Percentiles rank a stretch among this genome's conserved stretches.
Conservation (phyloP, 2,888 invertebrate species). For the Drosophila anomalata region DNA sequence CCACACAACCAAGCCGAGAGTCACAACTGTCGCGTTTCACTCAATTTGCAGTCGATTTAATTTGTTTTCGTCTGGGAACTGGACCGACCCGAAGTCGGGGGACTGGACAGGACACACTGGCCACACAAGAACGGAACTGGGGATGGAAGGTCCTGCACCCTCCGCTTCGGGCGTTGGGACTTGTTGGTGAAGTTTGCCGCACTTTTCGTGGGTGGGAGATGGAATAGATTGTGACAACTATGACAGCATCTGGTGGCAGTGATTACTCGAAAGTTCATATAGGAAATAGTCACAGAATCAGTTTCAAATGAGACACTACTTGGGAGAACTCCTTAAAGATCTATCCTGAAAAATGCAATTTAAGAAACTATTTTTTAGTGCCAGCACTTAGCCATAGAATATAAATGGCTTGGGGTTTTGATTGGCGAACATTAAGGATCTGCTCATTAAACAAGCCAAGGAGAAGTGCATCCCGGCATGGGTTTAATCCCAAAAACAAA, state of each 20-base stretch:
- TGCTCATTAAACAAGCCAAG: conserved; percentile 20
- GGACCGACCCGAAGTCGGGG: conserved; percentile 6
- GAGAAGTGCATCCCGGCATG: conserved; percentile 26
- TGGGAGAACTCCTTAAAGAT: neutral
- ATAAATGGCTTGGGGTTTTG: conserved; percentile 20
- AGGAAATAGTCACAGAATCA: conserved; percentile 1
- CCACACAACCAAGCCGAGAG: conserved; percentile 26
- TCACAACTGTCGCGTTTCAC: conserved; percentile 72
- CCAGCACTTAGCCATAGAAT: neutral
- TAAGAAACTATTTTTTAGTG: neutral
- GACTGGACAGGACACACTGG: conserved; percentile 7
- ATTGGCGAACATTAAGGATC: conserved; percentile 31
- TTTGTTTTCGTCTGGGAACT: conserved; percentile 66
- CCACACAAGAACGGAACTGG: neutral
- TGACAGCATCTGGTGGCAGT: conserved; percentile 20
- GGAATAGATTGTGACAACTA: conserved; percentile 27
- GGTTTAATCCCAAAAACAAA: conserved; percentile 22
- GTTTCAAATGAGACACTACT: neutral
- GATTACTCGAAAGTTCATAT: conserved; percentile 10
- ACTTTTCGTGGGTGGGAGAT: neutral
- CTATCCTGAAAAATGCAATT: neutral
- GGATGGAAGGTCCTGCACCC: too few relatives aligned
- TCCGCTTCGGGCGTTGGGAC: conserved; percentile 9
- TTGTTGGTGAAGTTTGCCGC: conserved; percentile 10
- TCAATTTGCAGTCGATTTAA: conserved; percentile 77